Percentiles rank a stretch among this genome's conserved stretches.
These are phyloP conservation scores for Margarornis squamiger DNA, from an alignment of 2,797 vertebrate species.

Conservation along the genomic window DNA sequence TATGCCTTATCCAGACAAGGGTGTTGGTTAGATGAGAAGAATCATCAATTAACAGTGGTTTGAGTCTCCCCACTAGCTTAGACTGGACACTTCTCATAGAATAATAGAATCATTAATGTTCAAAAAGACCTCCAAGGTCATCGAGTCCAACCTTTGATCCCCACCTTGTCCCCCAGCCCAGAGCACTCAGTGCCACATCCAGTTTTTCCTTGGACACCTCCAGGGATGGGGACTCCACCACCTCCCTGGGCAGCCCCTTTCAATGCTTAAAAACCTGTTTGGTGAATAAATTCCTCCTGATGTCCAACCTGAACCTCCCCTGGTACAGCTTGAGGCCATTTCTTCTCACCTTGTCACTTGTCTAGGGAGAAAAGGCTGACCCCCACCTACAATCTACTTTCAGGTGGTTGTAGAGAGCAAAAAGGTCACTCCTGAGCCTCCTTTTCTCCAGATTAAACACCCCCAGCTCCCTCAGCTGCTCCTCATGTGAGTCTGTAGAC, in stretches of 20 bases:
- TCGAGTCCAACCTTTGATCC: fast-evolving
- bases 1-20: not conserved
- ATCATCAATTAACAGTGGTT: fast-evolving
- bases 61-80: not conserved
- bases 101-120: too few species aligned
- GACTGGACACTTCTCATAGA: not conserved
- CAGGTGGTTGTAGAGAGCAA: not conserved
- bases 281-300: not conserved
- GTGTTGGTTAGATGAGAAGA: not conserved
- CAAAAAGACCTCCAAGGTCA: not conserved
- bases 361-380: not conserved
- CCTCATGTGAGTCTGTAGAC: not conserved
- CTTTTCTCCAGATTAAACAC: not conserved
- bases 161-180: not conserved
- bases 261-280: not conserved
- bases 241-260: not conserved
- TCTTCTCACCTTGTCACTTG: not conserved
- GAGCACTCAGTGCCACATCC: not conserved
- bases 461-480: not conserved
- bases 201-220: not conserved
- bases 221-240: not conserved
- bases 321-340: not conserved
- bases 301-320: not conserved
- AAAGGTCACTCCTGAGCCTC: not conserved
- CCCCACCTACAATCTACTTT: not conserved